These are phyloP conservation scores for Calephelis nemesis DNA, from an alignment of 1,140 invertebrate genomes.

Conservation along the genomic window DNA sequence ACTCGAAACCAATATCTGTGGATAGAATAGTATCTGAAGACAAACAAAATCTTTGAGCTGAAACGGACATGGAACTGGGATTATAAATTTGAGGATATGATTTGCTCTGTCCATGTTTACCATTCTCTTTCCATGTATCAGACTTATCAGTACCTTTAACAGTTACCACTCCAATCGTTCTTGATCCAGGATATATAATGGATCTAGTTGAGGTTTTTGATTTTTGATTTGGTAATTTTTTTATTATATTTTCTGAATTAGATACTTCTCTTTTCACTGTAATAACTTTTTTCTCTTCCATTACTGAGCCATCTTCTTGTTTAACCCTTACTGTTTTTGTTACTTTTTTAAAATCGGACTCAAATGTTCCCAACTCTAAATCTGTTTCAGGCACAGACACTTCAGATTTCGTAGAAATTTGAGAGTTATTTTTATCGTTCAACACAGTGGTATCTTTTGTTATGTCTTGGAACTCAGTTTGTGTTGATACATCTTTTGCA, in stretches of 20 bases:
- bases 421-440: too few relatives aligned
- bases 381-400: constrained; percentile 21
- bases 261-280: constrained; percentile 42
- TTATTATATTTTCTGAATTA: constrained; percentile 25
- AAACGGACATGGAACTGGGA: constrained; percentile 1
- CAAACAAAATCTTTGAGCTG: constrained; percentile 30
- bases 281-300: constrained; percentile 48
- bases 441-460: too few relatives aligned
- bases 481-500: constrained; percentile 17
- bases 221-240: constrained; percentile 26
- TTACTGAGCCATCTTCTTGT: constrained; percentile 50
- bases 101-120: constrained; percentile 13
- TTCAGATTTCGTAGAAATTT: too few relatives aligned
- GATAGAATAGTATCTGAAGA: constrained; percentile 34
- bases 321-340: constrained; percentile 43
- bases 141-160: constrained; percentile 23
- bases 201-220: constrained; percentile 38
- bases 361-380: constrained; percentile 43
- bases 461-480: constrained; percentile 17
- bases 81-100: constrained; percentile 30
- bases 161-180: constrained; percentile 32
- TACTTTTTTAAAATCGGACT: constrained; percentile 49
- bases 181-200: constrained; percentile 38
- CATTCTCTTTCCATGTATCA: constrained; percentile 2
- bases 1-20: constrained; percentile 27